Evolutionary conservation across 1,140 invertebrate genomes (phyloP).

Genomic region (Drosophila athabasca): DNA sequence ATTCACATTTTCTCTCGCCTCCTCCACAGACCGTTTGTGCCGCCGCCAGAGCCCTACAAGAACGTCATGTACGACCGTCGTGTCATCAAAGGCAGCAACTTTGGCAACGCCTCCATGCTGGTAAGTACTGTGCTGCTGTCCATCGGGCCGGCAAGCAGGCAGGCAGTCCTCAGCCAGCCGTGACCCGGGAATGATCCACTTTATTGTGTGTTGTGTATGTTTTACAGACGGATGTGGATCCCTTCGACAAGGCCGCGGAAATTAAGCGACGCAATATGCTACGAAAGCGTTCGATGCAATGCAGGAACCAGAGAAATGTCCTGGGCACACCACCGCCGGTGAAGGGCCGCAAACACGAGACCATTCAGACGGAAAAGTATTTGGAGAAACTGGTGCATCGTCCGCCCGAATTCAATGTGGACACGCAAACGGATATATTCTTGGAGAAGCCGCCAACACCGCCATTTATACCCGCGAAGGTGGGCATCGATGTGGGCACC

Average conservation of each 20-base stretch:
- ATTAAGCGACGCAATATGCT: constrained; percentile 84
- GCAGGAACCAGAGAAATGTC: constrained; percentile 84
- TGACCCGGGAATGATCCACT: constrained; percentile 64
- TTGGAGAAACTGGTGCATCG: constrained; percentile 92
- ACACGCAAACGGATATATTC: constrained; percentile 94
- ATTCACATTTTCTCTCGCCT: constrained; percentile 33
- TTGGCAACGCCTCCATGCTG: constrained; percentile 77
- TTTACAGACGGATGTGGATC: constrained; percentile 72
- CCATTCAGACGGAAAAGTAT: constrained; percentile 94
- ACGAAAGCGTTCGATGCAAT: constrained; percentile 84
- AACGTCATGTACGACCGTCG: constrained; percentile 95
- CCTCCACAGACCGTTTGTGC: constrained; percentile 61
- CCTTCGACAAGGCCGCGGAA: constrained; percentile 84
- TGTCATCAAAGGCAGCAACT: constrained; percentile 92
- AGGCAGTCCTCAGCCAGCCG: constrained; percentile 17
- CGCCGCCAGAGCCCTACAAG: constrained; percentile 85
- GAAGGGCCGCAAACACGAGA: constrained; percentile 91
- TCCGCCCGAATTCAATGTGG: constrained; percentile 89
- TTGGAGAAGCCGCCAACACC: constrained; percentile 91
- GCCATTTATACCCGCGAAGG: constrained; percentile 89
- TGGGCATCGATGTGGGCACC: constrained; percentile 91
- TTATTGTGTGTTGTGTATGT: constrained; percentile 2
- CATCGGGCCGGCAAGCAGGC: background rate
- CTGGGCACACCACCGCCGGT: constrained; percentile 89
- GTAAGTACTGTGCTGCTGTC: constrained; percentile 38